A percentile compares a stretch with the other conserved stretches of the same genome.
These are phyloP conservation scores for Lomographa bimaculata DNA, from an alignment of 2,888 invertebrate species.

Conservation along the genomic window DNA sequence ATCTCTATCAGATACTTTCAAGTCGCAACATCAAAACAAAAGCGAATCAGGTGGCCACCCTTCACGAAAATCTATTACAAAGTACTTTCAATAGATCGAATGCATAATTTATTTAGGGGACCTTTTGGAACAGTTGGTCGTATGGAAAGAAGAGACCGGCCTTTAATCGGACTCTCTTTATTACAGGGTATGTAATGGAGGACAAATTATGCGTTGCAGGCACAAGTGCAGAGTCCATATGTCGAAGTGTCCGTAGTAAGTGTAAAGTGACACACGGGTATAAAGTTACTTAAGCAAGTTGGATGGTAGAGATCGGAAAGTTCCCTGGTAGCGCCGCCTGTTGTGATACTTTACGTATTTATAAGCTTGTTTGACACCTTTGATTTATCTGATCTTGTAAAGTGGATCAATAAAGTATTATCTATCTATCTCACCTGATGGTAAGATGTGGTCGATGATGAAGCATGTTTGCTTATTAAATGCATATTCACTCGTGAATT, in stretches of 20 bases:
- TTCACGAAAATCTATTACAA: constrained; percentile 67
- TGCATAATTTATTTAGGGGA: constrained; percentile 72
- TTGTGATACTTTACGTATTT: no score
- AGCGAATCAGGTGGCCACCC: constrained; percentile 61
- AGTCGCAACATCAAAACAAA: constrained; percentile 45
- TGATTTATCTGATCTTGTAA: no score
- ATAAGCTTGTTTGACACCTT: no score
- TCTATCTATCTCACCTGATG: no score
- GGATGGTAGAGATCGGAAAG: no score
- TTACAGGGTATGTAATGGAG: constrained; percentile 71
- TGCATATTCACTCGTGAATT: no score
- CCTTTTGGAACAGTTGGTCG: constrained; percentile 71
- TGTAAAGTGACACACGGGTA: constrained; percentile 40
- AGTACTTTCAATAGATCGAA: constrained; percentile 73
- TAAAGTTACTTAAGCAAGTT: not conserved
- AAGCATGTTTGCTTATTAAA: no score
- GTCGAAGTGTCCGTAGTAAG: constrained; percentile 75
- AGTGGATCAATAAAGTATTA: no score
- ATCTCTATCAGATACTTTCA: constrained; percentile 30
- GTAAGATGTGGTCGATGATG: no score
- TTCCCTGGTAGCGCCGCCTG: no score
- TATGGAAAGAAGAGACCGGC: constrained; percentile 73
- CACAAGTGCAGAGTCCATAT: constrained; percentile 79
- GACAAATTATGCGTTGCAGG: constrained; percentile 74
- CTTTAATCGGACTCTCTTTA: constrained; percentile 74